Evolutionary conservation across 2,888 invertebrate species (phyloP).

Genomic region (Hydropsyche betteni): DNA sequence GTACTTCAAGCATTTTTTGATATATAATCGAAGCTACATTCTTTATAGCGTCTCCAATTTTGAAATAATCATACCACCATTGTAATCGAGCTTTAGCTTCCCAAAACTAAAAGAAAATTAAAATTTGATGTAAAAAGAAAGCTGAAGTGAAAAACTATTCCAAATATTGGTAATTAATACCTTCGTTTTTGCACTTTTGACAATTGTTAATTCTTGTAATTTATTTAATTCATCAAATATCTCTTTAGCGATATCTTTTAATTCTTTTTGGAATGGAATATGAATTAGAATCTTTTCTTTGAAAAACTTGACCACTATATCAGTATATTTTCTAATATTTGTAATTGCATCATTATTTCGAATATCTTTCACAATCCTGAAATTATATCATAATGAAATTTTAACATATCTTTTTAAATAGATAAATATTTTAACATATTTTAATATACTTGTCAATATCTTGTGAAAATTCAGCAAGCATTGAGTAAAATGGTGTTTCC

Average conservation of each 20-base stretch:
- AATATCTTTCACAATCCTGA: slow-evolving; percentile 78
- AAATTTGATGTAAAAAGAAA: too few species aligned
- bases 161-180: slow-evolving; percentile 35
- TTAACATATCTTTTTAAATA: not conserved
- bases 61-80: slow-evolving; percentile 81
- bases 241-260: slow-evolving; percentile 71
- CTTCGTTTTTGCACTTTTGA: slow-evolving; percentile 57
- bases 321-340: slow-evolving; percentile 80
- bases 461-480: slow-evolving; percentile 80
- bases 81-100: slow-evolving; percentile 72
- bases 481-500: slow-evolving; percentile 82
- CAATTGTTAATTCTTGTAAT: slow-evolving; percentile 56
- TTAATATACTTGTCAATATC: slow-evolving; percentile 73
- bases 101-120: slow-evolving; percentile 56
- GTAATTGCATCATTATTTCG: slow-evolving; percentile 80
- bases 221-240: slow-evolving; percentile 70
- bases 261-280: slow-evolving; percentile 74
- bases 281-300: slow-evolving; percentile 73
- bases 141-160: not conserved
- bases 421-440: not conserved
- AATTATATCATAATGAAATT: slow-evolving; percentile 4
- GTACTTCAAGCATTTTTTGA: slow-evolving; percentile 75
- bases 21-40: slow-evolving; percentile 72
- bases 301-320: slow-evolving; percentile 72
- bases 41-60: slow-evolving; percentile 75